phyloP scores from a whole-genome alignment of 2,888 invertebrate species.

The Agrilus mali region DNA sequence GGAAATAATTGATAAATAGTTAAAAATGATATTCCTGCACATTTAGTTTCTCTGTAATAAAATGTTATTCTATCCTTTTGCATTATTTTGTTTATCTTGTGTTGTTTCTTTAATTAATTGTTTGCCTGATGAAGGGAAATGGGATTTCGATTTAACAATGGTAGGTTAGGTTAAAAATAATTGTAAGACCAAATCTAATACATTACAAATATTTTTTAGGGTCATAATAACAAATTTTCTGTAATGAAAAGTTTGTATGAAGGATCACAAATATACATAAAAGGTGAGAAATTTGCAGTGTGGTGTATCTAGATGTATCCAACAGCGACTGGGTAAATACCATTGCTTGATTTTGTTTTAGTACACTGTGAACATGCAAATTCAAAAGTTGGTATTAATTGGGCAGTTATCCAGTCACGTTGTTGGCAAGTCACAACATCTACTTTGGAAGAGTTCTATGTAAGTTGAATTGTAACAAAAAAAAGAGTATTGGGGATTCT shows the following conservation, averaged over 20 bases:
- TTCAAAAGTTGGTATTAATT: constrained; percentile 33
- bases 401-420: constrained; percentile 41
- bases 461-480: constrained; percentile 14
- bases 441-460: constrained; percentile 22
- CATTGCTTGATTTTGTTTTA: constrained; percentile 14
- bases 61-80: too few species aligned
- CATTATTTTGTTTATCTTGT: too few species aligned
- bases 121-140: constrained; percentile 54
- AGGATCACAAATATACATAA: constrained; percentile 55
- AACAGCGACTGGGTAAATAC: not conserved
- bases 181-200: constrained; percentile 1
- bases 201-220: constrained; percentile 23
- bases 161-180: constrained; percentile 16
- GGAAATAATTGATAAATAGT: too few species aligned
- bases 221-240: constrained; percentile 37
- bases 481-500: not conserved
- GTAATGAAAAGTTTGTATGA: constrained; percentile 54
- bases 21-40: too few species aligned
- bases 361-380: constrained; percentile 20
- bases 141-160: constrained; percentile 46
- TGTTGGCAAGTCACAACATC: constrained; percentile 41
- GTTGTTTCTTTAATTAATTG: constrained; percentile 14
- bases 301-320: not conserved
- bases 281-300: constrained; percentile 41
- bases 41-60: too few species aligned